Evolutionary conservation across 2,113 vertebrate genomes (phyloP), one percentile per base, ranked within the genome.

Genomic region (Epinephelus cyanopodus): DNA sequence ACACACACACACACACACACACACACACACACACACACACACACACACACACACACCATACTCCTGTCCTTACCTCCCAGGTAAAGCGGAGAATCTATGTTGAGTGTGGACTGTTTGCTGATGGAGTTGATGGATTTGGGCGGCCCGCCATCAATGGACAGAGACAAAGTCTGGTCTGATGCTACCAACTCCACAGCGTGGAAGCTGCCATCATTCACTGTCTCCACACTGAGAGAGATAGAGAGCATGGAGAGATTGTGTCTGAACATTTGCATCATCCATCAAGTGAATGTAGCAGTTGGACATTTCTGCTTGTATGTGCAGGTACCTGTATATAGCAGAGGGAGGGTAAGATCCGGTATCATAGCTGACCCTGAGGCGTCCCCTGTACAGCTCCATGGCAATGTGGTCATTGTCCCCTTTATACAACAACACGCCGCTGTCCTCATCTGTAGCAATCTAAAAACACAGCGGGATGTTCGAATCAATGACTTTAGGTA

Each of bases 381-480:
- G 96, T 13, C 98, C 98, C 48, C 98, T 96, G 89, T 97, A 99
- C 14, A 99, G 93, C 84, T 99, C 98, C 74, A 99, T 97, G 0
- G 98, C 97, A 1, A 99, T 97, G 37, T 99, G 97, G 84, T 99
- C 98, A 47, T 93, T 95, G 90, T 98, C 97, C 0, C 97, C 98
- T 93, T 99, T 99, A 76, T 99, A 99, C 79, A 99, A 92, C 85
- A 99, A 92, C 80, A 99, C 96, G 0, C 98, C 98, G 15, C 96
- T 99, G 93, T 99, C 98, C 92, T 99, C 98, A 77, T 99, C 97
- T 19, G 98, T 99, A 48, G 98, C 97, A 53, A 99, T 97, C 98
- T 99, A 90, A 67, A 90, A 90, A 80, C 62, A 82, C 48, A 83
- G 11, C 5, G 60, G 27, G 37, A 81, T 10, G 3, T 33, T 12